Evolutionary conservation across 2,113 vertebrate genomes (phyloP).

Genomic region (Camelus dromedarius): DNA sequence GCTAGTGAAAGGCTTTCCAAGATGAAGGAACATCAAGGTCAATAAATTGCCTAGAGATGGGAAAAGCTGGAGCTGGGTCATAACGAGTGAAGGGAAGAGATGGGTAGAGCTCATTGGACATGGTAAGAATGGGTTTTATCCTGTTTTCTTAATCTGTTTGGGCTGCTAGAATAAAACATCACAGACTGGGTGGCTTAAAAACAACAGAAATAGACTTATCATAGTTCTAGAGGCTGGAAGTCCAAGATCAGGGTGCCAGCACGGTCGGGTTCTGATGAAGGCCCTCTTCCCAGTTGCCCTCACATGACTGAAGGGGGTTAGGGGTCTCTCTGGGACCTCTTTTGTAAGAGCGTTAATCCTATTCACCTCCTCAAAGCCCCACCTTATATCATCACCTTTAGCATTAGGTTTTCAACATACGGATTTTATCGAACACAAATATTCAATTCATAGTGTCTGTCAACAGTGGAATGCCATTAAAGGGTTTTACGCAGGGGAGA

Average conservation of each 20-base stretch:
- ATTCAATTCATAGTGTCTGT: background rate
- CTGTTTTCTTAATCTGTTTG: background rate
- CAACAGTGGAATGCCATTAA: background rate
- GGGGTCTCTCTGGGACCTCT: background rate
- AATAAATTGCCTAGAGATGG: background rate
- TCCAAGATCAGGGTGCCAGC: background rate
- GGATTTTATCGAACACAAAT: background rate
- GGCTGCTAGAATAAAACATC: background rate
- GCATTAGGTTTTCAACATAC: background rate
- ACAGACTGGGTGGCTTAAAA: background rate
- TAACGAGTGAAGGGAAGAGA: background rate
- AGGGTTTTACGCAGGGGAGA: background rate
- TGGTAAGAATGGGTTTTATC: background rate
- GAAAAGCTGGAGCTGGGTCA: background rate
- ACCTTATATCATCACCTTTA: background rate
- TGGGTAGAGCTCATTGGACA: background rate
- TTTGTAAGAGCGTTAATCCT: background rate
- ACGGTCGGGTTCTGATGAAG: background rate
- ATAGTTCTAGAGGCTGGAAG: background rate
- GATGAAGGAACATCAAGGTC: background rate
- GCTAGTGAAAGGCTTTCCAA: background rate
- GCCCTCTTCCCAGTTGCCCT: background rate
- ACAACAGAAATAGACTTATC: background rate
- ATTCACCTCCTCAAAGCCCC: background rate
- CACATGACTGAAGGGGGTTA: background rate